These are phyloP conservation scores for Zosterops japonicus DNA, from an alignment of 2,113 vertebrate genomes.

Conservation along the genomic window DNA sequence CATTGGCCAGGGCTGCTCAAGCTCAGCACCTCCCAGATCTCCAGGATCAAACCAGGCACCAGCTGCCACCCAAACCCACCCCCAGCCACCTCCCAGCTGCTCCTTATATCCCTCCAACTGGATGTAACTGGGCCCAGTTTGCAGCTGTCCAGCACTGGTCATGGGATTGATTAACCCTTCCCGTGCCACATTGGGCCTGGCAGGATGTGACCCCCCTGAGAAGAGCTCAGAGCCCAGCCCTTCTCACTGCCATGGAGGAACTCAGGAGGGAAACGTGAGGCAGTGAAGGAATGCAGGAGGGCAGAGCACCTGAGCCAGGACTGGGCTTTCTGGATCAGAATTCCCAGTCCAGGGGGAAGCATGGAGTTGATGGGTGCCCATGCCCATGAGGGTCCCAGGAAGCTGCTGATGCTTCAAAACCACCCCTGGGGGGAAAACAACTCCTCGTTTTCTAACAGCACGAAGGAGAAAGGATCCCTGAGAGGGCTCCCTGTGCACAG, in stretches of 20 bases:
- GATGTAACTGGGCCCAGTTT: slow-evolving; percentile 30
- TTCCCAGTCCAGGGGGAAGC: neutral
- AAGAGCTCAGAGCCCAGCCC: neutral
- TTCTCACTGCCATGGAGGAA: fast-evolving
- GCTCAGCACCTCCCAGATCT: slow-evolving; percentile 25
- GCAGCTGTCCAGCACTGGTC: slow-evolving; percentile 12
- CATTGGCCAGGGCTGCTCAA: neutral
- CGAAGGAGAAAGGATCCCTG: neutral
- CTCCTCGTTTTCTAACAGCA: neutral
- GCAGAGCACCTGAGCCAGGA: neutral
- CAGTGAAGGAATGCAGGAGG: neutral
- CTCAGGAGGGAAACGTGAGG: neutral
- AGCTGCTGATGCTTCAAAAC: neutral
- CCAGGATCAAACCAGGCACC: slow-evolving; percentile 19
- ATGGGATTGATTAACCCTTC: slow-evolving; percentile 36
- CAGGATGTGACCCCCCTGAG: fast-evolving
- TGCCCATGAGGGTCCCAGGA: neutral
- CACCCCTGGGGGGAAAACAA: fast-evolving
- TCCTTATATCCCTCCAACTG: neutral
- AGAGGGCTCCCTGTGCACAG: neutral
- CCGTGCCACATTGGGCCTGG: neutral
- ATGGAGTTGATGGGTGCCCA: neutral
- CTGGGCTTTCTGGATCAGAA: neutral
- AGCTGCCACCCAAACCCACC: slow-evolving; percentile 31
- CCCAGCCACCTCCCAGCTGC: slow-evolving; percentile 32